A percentile compares a stretch with the other conserved stretches of the same genome.
These are phyloP conservation scores for Agraylea sexmaculata DNA, from an alignment of 1,140 invertebrate species.

Conservation along the genomic window DNA sequence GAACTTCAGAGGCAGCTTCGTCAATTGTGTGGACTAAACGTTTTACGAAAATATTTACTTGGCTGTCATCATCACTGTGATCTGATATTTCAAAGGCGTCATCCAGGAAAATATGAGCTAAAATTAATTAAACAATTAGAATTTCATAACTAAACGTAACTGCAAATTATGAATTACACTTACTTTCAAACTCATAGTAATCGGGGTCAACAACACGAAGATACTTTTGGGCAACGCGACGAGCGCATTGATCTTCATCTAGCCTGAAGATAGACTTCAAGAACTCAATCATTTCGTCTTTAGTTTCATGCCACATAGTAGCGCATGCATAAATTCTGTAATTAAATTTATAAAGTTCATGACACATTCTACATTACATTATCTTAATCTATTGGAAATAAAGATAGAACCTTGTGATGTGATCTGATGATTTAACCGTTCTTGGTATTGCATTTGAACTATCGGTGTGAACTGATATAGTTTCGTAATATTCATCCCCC, in stretches of 20 bases:
- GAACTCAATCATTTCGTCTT: slow-evolving; percentile 92
- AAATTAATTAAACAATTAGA: slow-evolving; percentile 19
- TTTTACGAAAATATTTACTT: slow-evolving; percentile 94
- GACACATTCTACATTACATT: no score
- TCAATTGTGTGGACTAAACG: slow-evolving; percentile 87
- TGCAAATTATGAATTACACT: slow-evolving; percentile 38
- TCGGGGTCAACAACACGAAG: slow-evolving; percentile 86
- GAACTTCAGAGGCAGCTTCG: slow-evolving; percentile 89
- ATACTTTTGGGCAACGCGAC: slow-evolving; percentile 86
- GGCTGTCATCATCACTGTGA: slow-evolving; percentile 84
- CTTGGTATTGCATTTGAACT: slow-evolving; percentile 68
- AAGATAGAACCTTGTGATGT: slow-evolving; percentile 53
- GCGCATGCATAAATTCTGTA: slow-evolving; percentile 85
- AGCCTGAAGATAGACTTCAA: slow-evolving; percentile 78
- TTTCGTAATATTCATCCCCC: slow-evolving; percentile 86
- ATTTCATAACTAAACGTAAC: neutral
- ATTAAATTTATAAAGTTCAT: no score
- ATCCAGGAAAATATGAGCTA: slow-evolving; percentile 98
- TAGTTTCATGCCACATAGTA: slow-evolving; percentile 98
- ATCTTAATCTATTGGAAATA: neutral
- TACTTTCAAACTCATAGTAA: slow-evolving; percentile 97
- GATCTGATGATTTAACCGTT: slow-evolving; percentile 76
- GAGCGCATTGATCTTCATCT: slow-evolving; percentile 90
- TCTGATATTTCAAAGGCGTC: slow-evolving; percentile 96
- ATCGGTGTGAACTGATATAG: slow-evolving; percentile 83